Conservation (phyloP, 2,113 vertebrate species). For the Syrmaticus mikado region DNA sequence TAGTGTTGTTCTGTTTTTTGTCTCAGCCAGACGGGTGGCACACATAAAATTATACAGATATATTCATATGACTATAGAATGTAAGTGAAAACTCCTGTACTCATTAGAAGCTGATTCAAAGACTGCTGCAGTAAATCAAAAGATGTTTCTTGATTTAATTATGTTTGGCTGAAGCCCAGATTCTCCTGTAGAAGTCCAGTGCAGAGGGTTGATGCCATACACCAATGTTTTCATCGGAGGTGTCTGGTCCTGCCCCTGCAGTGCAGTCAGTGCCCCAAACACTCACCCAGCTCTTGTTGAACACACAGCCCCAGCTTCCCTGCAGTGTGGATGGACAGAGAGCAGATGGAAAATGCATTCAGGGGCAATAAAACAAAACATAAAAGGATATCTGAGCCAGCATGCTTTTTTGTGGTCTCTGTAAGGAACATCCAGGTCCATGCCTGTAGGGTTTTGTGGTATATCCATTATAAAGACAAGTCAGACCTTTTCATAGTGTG, state of each 20-base stretch:
- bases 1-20: not conserved
- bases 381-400: rapidly evolving
- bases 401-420: not conserved
- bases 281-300: not conserved
- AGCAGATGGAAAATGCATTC: not conserved
- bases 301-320: rapidly evolving
- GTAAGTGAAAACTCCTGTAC: not conserved
- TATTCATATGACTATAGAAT: not conserved
- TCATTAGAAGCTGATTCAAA: not conserved
- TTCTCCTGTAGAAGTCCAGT: not conserved
- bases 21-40: not conserved
- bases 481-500: rapidly evolving
- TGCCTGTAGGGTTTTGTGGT: not conserved
- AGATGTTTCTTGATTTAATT: not conserved
- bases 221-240: rapidly evolving
- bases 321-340: not conserved
- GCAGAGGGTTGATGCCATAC: not conserved
- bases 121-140: not conserved
- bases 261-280: rapidly evolving
- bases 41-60: not conserved
- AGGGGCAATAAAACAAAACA: not conserved
- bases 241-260: rapidly evolving
- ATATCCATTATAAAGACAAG: not conserved
- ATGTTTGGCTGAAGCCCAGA: not conserved
- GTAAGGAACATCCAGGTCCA: not conserved